Evolutionary conservation across 1,140 invertebrate species (phyloP).

Genomic region (Cydia strobilella): DNA sequence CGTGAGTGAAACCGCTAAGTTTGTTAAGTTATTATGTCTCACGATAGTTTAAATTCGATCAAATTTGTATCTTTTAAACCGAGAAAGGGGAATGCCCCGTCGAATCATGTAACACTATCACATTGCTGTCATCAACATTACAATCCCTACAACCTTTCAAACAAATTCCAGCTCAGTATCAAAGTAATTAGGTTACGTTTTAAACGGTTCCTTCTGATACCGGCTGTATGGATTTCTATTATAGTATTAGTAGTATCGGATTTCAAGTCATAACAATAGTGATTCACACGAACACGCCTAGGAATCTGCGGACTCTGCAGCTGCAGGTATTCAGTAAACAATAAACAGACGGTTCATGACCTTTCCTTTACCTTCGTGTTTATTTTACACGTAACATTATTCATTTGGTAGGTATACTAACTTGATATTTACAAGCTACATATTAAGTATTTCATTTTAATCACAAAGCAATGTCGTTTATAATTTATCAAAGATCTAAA

Average conservation of each 20-base stretch:
- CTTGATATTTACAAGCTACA: no score
- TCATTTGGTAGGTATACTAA: no score
- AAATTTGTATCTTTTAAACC: conserved; percentile 3
- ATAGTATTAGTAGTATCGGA: no score
- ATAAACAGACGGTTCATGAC: not conserved
- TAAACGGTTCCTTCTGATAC: not conserved
- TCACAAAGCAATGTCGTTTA: no score
- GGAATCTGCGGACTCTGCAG: conserved; percentile 22
- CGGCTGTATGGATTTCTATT: not conserved
- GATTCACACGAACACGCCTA: conserved; percentile 20
- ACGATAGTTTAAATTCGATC: no score
- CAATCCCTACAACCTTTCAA: not conserved
- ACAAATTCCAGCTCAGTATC: not conserved
- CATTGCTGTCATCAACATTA: not conserved
- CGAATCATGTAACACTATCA: conserved; percentile 38
- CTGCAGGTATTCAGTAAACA: not conserved
- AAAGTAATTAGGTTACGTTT: not conserved
- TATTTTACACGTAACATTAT: not conserved
- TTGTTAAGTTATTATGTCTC: no score
- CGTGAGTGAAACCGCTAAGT: no score
- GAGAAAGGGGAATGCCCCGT: conserved; percentile 53
- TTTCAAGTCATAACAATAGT: conserved; percentile 29
- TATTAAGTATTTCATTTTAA: no score
- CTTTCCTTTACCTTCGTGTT: not conserved
- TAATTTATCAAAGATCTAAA: no score